Evolutionary conservation across 2,797 vertebrate genomes (phyloP), one percentile per base, ranked within the genome.

Genomic region (Hipposideros larvatus): DNA sequence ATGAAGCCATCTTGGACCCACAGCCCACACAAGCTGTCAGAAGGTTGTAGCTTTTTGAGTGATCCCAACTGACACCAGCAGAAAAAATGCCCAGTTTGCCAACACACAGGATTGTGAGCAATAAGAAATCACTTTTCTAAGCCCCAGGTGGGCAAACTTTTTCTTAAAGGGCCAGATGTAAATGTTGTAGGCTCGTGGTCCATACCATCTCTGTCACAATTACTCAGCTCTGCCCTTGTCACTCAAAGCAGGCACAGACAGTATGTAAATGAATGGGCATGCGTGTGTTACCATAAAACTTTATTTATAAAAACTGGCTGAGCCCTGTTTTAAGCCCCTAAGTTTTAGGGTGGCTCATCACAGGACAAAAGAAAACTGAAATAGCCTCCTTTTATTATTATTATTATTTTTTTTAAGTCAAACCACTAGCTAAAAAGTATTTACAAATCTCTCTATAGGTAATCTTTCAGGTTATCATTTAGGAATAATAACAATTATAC

Each of bases 41-140:
- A n/a, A 55, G 41, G n/a, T 0, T 16, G 74, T 1, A 70, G 71
- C 46, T 46, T 53, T 41, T 9, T 41, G 63, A 57, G 4, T 28
- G 41, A 61, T 51, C 7, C 34, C 86, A 48, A 18, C 22, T 13
- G 43, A 93, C 53, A 37, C 18, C 34, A 88, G n/a, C 34, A 75
- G 59, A 75, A 79, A 78, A 84, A 93, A 88, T 19, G 11, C 11
- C 63, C 57, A 24, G 31, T 41, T 86, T 75, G 46, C 6, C 83
- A 89, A 89, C 46, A 51, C 6, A 66, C 19, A 78, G n/a, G 68
- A 59, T 65, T 71, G 24, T 93, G 37, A 91, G 22, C 61, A 74
- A 46, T 46, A 91, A 92, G 66, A 71, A n/a, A 73, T 37, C 28
- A 31, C 51, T 89, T 37, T 53, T 94, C 78, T 61, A 83, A 91